These are phyloP conservation scores for Drymonia ruficornis DNA, from an alignment of 2,888 invertebrate genomes.

Conservation along the genomic window DNA sequence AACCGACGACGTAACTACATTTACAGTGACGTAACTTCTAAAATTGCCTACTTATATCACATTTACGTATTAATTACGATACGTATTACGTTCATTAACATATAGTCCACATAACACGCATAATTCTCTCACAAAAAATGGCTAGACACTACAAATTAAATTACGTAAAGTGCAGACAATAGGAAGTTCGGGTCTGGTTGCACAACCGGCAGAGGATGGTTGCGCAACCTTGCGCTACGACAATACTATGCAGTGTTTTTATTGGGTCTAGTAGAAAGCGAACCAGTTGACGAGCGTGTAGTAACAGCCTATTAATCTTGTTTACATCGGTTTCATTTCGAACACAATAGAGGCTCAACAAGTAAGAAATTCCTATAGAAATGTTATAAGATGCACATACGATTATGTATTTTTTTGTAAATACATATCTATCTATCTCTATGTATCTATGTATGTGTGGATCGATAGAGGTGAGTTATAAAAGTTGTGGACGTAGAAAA, in stretches of 20 bases:
- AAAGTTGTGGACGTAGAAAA: too few relatives aligned
- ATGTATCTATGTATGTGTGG: too few relatives aligned
- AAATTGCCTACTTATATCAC: not conserved
- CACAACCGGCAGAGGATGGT: not conserved
- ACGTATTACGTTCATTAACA: not conserved
- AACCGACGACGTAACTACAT: not conserved
- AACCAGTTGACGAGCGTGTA: not conserved
- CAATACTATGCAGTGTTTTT: conserved; percentile 32
- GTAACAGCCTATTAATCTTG: not conserved
- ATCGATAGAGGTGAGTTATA: too few relatives aligned
- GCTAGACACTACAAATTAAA: conserved; percentile 1
- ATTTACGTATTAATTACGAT: not conserved
- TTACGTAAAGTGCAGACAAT: conserved; percentile 4
- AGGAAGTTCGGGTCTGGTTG: conserved; percentile 2
- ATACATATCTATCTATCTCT: too few relatives aligned
- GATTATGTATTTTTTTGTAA: too few relatives aligned
- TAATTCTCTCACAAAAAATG: not conserved
- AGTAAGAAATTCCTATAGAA: too few relatives aligned
- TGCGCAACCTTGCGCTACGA: conserved; percentile 17
- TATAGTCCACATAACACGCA: not conserved
- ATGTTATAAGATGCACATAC: too few relatives aligned
- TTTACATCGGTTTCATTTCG: not conserved
- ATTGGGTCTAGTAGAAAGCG: conserved; percentile 3
- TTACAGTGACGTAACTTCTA: not conserved
- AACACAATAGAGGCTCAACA: not conserved